phyloP scores from a whole-genome alignment of 2,113 vertebrate genomes.

The Cheirogaleus medius region DNA sequence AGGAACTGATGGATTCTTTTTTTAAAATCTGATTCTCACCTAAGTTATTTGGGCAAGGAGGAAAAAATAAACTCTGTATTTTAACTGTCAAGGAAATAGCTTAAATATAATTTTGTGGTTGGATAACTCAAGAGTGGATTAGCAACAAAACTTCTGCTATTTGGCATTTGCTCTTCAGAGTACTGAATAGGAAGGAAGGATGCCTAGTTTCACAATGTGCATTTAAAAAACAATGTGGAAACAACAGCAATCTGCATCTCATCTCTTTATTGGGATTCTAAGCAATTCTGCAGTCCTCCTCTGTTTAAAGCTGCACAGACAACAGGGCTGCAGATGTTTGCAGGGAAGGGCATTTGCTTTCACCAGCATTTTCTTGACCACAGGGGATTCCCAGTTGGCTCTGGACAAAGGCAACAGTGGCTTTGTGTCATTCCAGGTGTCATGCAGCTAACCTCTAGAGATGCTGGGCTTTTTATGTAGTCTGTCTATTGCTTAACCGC shows the following conservation, averaged over 20 bases:
- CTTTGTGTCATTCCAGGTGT: constrained; percentile 49
- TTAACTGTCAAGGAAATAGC: constrained; percentile 55
- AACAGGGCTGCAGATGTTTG: constrained; percentile 42
- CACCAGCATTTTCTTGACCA: constrained; percentile 55
- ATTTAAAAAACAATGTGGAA: not conserved
- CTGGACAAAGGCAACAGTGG: constrained; percentile 46
- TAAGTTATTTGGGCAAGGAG: constrained; percentile 38
- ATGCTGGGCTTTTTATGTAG: constrained; percentile 12
- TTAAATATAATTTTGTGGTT: constrained; percentile 71
- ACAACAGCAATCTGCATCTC: not conserved
- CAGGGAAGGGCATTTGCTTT: constrained; percentile 45
- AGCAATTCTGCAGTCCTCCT: not conserved
- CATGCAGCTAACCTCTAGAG: constrained; percentile 20
- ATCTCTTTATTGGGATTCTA: constrained; percentile 37
- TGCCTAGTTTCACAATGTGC: not conserved
- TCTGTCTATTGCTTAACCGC: not conserved
- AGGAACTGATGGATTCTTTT: not conserved
- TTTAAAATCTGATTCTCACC: not conserved
- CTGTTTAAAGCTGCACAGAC: not conserved
- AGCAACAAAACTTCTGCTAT: constrained; percentile 56
- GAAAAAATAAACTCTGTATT: constrained; percentile 42
- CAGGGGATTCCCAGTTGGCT: constrained; percentile 49
- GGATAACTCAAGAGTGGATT: constrained; percentile 57
- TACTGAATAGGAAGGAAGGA: constrained; percentile 16
- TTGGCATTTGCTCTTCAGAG: constrained; percentile 41